phyloP scores from a whole-genome alignment of 2,888 invertebrate species.

The Mythimna lalbum region DNA sequence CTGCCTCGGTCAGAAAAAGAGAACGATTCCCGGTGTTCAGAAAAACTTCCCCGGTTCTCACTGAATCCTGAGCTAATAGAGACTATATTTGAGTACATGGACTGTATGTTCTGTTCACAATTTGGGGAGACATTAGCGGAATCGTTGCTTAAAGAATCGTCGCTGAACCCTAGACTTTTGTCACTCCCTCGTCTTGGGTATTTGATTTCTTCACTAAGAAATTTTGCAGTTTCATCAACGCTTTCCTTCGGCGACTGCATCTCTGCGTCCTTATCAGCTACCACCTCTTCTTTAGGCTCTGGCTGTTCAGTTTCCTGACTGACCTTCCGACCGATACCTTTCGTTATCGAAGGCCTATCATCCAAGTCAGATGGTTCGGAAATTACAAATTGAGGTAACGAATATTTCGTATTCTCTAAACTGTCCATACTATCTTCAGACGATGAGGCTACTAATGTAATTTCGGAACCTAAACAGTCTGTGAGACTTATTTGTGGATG shows the following conservation, averaged over 20 bases:
- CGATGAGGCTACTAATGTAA: conserved; percentile 94
- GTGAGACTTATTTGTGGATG: conserved; percentile 98
- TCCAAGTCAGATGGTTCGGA: conserved; percentile 93
- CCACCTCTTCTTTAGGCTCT: conserved; percentile 63
- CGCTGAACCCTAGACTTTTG: conserved; percentile 93
- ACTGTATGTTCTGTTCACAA: conserved; percentile 87
- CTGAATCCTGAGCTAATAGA: conserved; percentile 92
- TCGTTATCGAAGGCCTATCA: conserved; percentile 95
- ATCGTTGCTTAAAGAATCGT: conserved; percentile 94
- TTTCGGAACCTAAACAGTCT: conserved; percentile 96
- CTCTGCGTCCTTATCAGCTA: conserved; percentile 75
- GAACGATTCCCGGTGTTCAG: conserved; percentile 86
- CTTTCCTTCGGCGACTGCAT: conserved; percentile 82
- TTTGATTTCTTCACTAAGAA: conserved; percentile 79
- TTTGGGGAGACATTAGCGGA: conserved; percentile 90
- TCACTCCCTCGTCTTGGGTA: conserved; percentile 92
- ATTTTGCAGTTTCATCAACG: conserved; percentile 75
- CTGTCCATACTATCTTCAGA: conserved; percentile 94
- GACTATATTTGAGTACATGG: conserved; percentile 88
- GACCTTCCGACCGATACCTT: conserved; percentile 93
- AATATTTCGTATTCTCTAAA: conserved; percentile 90
- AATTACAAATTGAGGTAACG: conserved; percentile 92
- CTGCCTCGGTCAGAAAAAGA: conserved; percentile 88
- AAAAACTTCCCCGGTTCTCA: conserved; percentile 89
- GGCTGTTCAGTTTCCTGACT: conserved; percentile 91